Evolutionary conservation across 2,113 vertebrate species (phyloP).

Genomic region (Seriola quinqueradiata): DNA sequence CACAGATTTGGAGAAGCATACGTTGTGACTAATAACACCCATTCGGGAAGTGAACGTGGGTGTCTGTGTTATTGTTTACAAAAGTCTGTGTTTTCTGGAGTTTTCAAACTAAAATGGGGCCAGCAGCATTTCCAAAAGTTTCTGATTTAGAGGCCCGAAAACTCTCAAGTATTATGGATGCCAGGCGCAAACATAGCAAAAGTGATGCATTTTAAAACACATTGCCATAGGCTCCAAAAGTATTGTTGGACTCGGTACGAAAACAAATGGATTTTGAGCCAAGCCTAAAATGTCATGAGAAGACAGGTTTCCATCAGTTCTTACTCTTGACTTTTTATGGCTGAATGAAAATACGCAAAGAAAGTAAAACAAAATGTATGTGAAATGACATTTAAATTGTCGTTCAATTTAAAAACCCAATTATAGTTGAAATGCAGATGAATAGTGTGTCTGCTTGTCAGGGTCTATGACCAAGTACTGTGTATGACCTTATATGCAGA

Average conservation of each 20-base stretch:
- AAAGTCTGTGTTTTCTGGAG: too few species aligned
- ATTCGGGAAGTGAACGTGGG: too few species aligned
- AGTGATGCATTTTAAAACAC: too few species aligned
- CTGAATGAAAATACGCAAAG: too few species aligned
- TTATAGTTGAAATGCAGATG: slow-evolving; percentile 16
- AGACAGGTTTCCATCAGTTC: background rate
- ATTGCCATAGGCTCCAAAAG: background rate
- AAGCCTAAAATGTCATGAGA: background rate
- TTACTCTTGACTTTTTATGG: background rate
- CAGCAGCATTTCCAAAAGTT: too few species aligned
- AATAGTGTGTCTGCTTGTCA: slow-evolving; percentile 16
- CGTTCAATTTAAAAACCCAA: slow-evolving; percentile 55
- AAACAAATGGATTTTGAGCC: background rate
- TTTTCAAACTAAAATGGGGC: too few species aligned
- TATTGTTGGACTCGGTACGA: background rate
- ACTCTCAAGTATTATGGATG: too few species aligned
- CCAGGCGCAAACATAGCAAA: too few species aligned
- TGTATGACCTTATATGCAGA: background rate
- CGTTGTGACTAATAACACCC: too few species aligned
- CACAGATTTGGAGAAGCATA: too few species aligned
- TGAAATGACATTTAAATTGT: slow-evolving; percentile 32
- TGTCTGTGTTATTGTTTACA: too few species aligned
- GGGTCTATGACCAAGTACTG: background rate
- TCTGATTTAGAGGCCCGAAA: too few species aligned
- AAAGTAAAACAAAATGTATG: slow-evolving; percentile 13